A percentile compares a stretch with the other conserved stretches of the same genome.
phyloP scores from a whole-genome alignment of 2,888 invertebrate genomes.

The Mimumesa dahlbomi region DNA sequence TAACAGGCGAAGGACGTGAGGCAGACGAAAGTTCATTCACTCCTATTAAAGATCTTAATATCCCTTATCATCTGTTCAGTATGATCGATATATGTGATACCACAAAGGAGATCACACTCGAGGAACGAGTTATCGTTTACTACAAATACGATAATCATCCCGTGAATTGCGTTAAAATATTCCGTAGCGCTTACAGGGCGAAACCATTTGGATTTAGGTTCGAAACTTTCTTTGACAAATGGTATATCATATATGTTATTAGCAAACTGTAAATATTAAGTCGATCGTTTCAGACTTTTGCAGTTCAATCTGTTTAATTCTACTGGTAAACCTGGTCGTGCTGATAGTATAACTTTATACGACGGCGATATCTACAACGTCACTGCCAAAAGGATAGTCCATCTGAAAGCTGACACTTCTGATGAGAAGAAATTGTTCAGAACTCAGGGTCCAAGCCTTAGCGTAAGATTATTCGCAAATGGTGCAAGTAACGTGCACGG shows the following conservation, averaged over 20 bases:
- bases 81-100: slow-evolving; percentile 98
- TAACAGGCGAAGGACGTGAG: slow-evolving; percentile 96
- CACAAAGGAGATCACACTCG: slow-evolving; percentile 93
- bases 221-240: slow-evolving; percentile 31
- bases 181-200: slow-evolving; percentile 91
- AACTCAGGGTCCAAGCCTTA: slow-evolving; percentile 90
- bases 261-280: neutral
- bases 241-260: neutral
- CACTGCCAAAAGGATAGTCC: slow-evolving; percentile 87
- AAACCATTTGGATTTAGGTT: slow-evolving; percentile 92
- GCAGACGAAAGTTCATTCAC: slow-evolving; percentile 93
- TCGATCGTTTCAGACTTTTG: slow-evolving; percentile 83
- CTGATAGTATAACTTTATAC: slow-evolving; percentile 92
- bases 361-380: slow-evolving; percentile 96
- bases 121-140: slow-evolving; percentile 94
- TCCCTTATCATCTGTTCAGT: slow-evolving; percentile 96
- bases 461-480: slow-evolving; percentile 95
- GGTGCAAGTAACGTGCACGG: slow-evolving; percentile 97
- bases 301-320: slow-evolving; percentile 96
- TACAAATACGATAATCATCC: slow-evolving; percentile 98
- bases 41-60: slow-evolving; percentile 89
- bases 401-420: slow-evolving; percentile 86
- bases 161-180: slow-evolving; percentile 98
- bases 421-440: slow-evolving; percentile 89
- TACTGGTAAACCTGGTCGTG: slow-evolving; percentile 89